Evolutionary conservation across 1,140 invertebrate genomes (phyloP).

Genomic region (Berghia stephanieae): DNA sequence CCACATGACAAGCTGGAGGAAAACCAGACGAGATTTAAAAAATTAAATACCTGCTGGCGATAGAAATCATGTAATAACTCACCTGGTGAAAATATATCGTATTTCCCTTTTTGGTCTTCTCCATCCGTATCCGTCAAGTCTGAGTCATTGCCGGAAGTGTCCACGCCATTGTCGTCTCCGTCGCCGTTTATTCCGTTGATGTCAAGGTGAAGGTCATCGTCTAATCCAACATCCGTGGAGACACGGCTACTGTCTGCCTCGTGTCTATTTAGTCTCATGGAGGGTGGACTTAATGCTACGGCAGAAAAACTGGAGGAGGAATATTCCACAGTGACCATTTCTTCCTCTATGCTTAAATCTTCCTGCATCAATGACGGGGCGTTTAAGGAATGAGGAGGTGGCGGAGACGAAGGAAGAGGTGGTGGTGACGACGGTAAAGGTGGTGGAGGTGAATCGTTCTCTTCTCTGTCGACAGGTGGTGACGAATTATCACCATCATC

Average conservation of each 20-base stretch:
- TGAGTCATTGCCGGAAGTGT: background rate
- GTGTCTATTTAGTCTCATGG: too few species aligned
- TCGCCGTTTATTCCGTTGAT: background rate
- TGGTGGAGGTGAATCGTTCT: too few species aligned
- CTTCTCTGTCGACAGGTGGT: too few species aligned
- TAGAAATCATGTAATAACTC: too few species aligned
- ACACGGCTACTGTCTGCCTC: too few species aligned
- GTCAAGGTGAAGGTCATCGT: background rate
- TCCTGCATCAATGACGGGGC: background rate
- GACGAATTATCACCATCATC: too few species aligned
- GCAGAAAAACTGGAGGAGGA: background rate
- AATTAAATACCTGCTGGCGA: too few species aligned
- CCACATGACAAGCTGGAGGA: too few species aligned
- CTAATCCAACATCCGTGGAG: too few species aligned
- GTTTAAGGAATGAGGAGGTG: constrained; percentile 37
- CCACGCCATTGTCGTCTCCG: background rate
- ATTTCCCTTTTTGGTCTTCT: constrained; percentile 35
- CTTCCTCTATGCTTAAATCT: background rate
- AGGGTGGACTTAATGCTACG: too few species aligned
- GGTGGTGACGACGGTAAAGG: too few species aligned
- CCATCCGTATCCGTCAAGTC: background rate
- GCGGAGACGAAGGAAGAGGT: constrained; percentile 41
- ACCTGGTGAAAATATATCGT: constrained; percentile 44
- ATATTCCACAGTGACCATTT: background rate
- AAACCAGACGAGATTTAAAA: too few species aligned